Base-by-base conservation (phyloP, 2,888 invertebrate species). In the Phorcus lineatus region DNA sequence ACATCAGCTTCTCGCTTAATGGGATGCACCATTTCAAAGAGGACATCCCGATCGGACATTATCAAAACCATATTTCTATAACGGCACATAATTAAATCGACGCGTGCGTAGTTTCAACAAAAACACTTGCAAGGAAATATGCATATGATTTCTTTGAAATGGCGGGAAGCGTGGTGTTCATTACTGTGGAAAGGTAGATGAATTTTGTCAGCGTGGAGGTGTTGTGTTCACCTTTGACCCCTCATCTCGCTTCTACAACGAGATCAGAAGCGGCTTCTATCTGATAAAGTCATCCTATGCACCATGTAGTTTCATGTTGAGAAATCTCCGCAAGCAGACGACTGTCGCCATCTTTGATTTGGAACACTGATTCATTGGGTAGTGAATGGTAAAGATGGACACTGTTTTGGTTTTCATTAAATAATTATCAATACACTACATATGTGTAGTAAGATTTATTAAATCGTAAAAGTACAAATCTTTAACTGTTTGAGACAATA, bases 241-340 rank as follows among this genome's bases (percentile, higher is more conserved):
- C 17, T 62, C 62, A 28, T 62, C 62, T 28, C 17, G 17, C 24
- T 62, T 28, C 28, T 24, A 62, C 24, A 28, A 28, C 4, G 62
- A 62, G 62, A 62, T 62, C 62, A 28, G 62, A 62, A 62, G 62
- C 28, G 16, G 28, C 16, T 28, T 28, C 62, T 24, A 11, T 62
- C 62, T 62, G 62, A 62, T 62, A 28, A 62, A 62, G 62, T 28
- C 24, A 62, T 62, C 62, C 24, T n/a, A 24, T 22, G 62, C 62
- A 62, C 62, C 62, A 62, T 62, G 62, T 62, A 62, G 62, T 22
- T 62, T 62, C 62, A 62, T 22, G 62, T 24, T 62, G 62, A 62
- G 28, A 62, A 16, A 24, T 28, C 62, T 24, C 28, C 62, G 0
- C 24, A 28, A 28, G 28, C 62, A 62, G 28, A 62, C 24, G 22